Evolutionary conservation across 2,888 invertebrate genomes (phyloP), one percentile per base, ranked within the genome.

Genomic region (Temnothorax rugatulus): DNA sequence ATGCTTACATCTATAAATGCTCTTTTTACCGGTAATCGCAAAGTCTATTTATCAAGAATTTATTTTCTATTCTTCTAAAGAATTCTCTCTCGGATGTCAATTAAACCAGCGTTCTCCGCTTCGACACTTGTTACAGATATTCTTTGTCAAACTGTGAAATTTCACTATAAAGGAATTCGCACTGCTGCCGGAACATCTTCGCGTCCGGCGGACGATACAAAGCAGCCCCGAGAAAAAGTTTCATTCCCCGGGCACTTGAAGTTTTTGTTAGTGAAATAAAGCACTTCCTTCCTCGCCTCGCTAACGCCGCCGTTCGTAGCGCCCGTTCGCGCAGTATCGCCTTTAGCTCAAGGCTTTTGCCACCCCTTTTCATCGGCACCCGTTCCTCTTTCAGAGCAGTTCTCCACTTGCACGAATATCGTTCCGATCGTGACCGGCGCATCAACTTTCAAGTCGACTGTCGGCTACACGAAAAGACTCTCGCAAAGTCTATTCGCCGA

Each of bases 231-330:
- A 86, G 81, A 89, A 87, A 87, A 91, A 88, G 88, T 88, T 89
- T 89, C 86, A 82, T 88, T 89, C 84, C 85, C 69, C 71, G 69
- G 84, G 79, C 76, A 85, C 89, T 89, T 87, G 82, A 90, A 90
- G 89, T 90, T 89, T 89, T 90, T 90, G 89, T 89, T 89, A 90
- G 89, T 89, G 85, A 89, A 89, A 89, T 90, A 87, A 89, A 82
- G 83, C 83, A 21, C 38, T 61, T 71, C 73, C 79, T 71, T 81
- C 79, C 71, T 47, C 79, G 71, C 59, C 79, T 71, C 47, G 71
- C 71, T 71, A 71, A 71, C 71, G 38, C 71, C 71, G 47, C 71
- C 71, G 13, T 25, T 18, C 79, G 47, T 79, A 81, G 79, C 59
- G 59, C 38, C 25, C 41, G 47, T 57, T 57, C 44, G 57, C 69